Base-by-base conservation (phyloP, 2,888 invertebrate genomes). In the Chrysomela aeneicollis region DNA sequence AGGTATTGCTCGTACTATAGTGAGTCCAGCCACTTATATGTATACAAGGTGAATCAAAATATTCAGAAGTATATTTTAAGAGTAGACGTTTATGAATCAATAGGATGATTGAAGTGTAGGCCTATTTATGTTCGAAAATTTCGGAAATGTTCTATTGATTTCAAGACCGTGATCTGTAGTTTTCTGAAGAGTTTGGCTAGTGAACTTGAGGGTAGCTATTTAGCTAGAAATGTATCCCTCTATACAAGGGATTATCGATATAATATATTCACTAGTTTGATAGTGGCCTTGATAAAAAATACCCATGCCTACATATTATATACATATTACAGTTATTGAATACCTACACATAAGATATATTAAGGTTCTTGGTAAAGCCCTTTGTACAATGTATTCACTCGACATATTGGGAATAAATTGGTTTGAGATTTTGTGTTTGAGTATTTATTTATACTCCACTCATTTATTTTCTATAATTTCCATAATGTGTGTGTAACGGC, bases 261-360 rank as follows among this genome's bases (percentile, higher is more conserved):
- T 70, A 70, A 66, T 71, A 69, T 75, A 70, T 68, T 71, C 70
- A 68, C 73, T 77, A 76, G 77, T 67, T 57, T 62, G 71, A 76
- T 79, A 81, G 81, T 78, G 79, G 79, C 79, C 80, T 81, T 81
- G 59, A 70, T n/a, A n/a, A 71, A 71, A 75, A 71, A 67, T 76
- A 76, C 73, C 77, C 77, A 76, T 76, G 77, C 77, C 77, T 77
- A 75, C 75, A 74, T 63, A 66, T 68, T 67, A 68, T 65, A 67
- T 66, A 69, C 66, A 62, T 64, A 71, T 69, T 68, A 67, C 69
- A 69, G 67, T 74, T 72, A 61, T 65, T 64, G 47, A 70, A 47
- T 65, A 5, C 3, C 26, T 26, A 66, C 59, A 68, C 63, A 57
- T 71, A 68, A 67, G 69, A 71, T 71, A 68, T 70, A 69, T 64